These are phyloP conservation scores for Osmerus mordax DNA, from an alignment of 2,113 vertebrate genomes.

Conservation along the genomic window DNA sequence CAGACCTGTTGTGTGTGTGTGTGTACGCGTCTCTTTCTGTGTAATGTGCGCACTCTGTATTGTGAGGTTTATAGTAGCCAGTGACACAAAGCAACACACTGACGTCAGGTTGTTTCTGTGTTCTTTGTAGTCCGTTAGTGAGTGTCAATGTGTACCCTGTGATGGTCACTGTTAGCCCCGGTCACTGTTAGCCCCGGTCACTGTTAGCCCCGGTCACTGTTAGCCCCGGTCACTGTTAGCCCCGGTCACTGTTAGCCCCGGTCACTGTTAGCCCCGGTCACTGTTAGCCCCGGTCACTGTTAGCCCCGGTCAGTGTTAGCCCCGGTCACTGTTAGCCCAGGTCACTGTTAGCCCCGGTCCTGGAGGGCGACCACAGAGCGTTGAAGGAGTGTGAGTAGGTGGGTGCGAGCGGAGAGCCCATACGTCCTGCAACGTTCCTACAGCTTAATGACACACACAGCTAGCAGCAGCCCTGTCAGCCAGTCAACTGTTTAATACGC, in stretches of 20 bases:
- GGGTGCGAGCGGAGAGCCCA: no score
- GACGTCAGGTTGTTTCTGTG: no score
- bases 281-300: no score
- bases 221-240: no score
- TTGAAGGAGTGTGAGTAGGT: no score
- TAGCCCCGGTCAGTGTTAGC: no score
- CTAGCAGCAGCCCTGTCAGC: slow-evolving; percentile 52
- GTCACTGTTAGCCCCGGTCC: no score
- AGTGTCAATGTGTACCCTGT: background rate
- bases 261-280: no score
- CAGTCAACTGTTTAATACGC: slow-evolving; percentile 74
- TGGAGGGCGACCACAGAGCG: no score
- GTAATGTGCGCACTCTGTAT: background rate
- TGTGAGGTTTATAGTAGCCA: background rate
- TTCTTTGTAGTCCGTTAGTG: background rate
- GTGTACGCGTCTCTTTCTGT: slow-evolving; percentile 3
- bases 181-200: background rate
- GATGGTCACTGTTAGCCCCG: background rate
- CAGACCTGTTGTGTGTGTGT: slow-evolving; percentile 10
- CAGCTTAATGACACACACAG: slow-evolving; percentile 64
- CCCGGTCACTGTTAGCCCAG: no score
- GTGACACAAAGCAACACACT: background rate
- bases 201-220: no score
- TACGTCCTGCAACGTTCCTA: slow-evolving; percentile 49
- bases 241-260: no score